Percentiles rank a stretch among this genome's conserved stretches.
Evolutionary conservation across 2,888 invertebrate species (phyloP).

Genomic region (Himalopsyche japonica): DNA sequence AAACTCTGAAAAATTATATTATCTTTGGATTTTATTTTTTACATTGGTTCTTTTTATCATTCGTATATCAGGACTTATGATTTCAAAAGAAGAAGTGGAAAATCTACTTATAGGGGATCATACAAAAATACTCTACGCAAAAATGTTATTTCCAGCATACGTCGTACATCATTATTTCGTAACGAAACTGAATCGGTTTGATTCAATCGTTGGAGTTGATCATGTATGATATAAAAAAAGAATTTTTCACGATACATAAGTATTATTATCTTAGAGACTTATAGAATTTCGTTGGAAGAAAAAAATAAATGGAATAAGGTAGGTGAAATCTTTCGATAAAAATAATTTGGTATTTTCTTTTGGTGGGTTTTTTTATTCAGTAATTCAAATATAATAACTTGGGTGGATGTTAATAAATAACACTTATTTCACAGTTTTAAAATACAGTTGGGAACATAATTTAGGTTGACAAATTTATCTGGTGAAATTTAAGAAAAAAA

Average conservation of each 20-base stretch:
- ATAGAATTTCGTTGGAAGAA: neutral
- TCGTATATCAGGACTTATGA: constrained; percentile 2
- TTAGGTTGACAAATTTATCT: too few relatives aligned
- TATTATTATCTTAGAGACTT: neutral
- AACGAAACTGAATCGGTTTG: neutral
- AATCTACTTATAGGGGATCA: constrained; percentile 21
- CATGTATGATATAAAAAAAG: neutral
- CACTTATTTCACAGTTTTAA: too few relatives aligned
- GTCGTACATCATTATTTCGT: neutral
- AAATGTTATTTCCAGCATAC: neutral
- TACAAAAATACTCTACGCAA: neutral
- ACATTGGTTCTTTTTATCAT: too few relatives aligned
- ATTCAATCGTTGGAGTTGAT: neutral
- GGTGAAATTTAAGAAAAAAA: too few relatives aligned
- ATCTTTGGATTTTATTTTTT: too few relatives aligned
- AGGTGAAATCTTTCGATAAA: too few relatives aligned
- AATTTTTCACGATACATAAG: neutral
- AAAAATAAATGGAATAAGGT: neutral
- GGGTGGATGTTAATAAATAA: too few relatives aligned
- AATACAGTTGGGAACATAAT: too few relatives aligned
- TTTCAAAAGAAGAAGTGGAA: constrained; percentile 22
- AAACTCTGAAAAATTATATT: too few relatives aligned
- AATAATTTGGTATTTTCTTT: neutral
- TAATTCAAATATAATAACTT: too few relatives aligned
- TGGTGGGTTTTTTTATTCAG: neutral